Evolutionary conservation across 2,113 vertebrate species (phyloP).

Genomic region (Rana temporaria): DNA sequence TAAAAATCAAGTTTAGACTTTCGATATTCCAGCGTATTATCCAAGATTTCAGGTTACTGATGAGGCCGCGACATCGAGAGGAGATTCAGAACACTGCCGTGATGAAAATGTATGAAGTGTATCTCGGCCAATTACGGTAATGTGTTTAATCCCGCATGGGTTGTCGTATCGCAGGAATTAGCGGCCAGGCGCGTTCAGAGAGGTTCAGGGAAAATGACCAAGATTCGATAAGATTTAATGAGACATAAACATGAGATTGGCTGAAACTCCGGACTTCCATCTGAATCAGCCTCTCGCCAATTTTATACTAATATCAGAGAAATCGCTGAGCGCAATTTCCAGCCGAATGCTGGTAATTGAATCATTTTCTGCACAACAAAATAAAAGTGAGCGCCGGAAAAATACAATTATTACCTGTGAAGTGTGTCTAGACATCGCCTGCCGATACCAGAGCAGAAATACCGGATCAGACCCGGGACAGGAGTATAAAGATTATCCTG

Average conservation of each 20-base stretch:
- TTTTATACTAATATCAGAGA: background rate
- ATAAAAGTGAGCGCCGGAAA: background rate
- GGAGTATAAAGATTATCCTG: too few relatives aligned
- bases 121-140: background rate
- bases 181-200: too few relatives aligned
- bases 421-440: too few relatives aligned
- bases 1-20: too few relatives aligned
- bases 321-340: background rate
- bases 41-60: too few relatives aligned
- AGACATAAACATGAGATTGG: background rate
- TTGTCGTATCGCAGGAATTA: background rate
- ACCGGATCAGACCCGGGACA: too few relatives aligned
- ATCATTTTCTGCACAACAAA: background rate
- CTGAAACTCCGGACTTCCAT: background rate
- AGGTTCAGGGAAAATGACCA: background rate
- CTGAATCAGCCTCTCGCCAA: background rate
- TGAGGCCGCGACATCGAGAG: too few relatives aligned
- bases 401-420: too few relatives aligned
- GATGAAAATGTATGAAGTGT: background rate
- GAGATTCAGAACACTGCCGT: background rate
- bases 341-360: background rate
- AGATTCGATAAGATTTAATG: constrained; percentile 1
- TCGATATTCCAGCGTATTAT: too few relatives aligned
- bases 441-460: too few relatives aligned
- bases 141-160: background rate